These are phyloP conservation scores for Tichodroma muraria DNA, from an alignment of 2,113 vertebrate species.

Conservation along the genomic window DNA sequence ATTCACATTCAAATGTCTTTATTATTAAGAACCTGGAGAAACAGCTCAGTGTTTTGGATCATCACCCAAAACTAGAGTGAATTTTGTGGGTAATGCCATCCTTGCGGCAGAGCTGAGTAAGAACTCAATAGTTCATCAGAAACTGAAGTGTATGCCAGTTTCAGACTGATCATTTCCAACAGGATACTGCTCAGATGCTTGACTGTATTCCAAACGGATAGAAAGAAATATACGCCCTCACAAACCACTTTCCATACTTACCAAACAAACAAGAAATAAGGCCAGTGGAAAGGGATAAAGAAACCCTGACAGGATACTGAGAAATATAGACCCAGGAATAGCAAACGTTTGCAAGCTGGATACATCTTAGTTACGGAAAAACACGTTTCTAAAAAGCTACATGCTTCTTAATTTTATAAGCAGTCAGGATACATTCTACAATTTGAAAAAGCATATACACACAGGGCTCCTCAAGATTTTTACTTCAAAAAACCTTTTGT, in stretches of 20 bases:
- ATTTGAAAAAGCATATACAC: not conserved
- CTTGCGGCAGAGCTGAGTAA: not conserved
- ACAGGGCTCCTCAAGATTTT: not conserved
- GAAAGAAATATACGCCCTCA: not conserved
- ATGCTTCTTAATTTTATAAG: not conserved
- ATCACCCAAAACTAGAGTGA: not conserved
- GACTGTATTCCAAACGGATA: not conserved
- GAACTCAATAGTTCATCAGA: not conserved
- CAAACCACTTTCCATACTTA: constrained; percentile 70
- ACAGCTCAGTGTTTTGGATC: not conserved
- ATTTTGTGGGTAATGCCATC: not conserved
- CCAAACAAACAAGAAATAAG: constrained; percentile 96
- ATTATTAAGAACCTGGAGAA: not conserved
- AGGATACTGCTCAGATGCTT: not conserved
- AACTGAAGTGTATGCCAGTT: not conserved
- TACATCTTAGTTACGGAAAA: constrained; percentile 73
- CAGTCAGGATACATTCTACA: not conserved
- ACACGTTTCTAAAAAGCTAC: not conserved
- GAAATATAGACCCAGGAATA: constrained; percentile 97
- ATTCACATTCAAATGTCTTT: not conserved
- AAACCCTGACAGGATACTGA: constrained; percentile 98
- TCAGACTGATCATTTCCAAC: not conserved
- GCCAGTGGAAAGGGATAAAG: constrained; percentile 96
- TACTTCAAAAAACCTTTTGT: not conserved
- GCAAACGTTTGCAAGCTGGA: constrained; percentile 96